Conservation (phyloP, 2,113 vertebrate species). For the Urocolius indicus region DNA sequence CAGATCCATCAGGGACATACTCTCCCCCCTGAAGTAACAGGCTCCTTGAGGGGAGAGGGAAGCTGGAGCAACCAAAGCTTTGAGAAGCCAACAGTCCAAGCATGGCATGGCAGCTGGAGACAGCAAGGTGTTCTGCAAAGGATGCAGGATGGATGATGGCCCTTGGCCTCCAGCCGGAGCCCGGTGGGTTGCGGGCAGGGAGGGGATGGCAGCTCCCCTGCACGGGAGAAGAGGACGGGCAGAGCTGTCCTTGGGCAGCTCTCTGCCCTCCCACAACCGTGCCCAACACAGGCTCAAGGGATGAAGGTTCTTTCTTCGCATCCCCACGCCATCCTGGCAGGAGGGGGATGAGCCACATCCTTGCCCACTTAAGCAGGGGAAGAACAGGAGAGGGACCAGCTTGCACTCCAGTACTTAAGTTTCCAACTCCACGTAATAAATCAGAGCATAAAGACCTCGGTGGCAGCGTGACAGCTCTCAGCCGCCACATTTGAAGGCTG, state of each 20-base stretch:
- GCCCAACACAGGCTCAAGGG: neutral
- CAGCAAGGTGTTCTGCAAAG: neutral
- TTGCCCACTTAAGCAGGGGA: neutral
- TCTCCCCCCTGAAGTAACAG: constrained; percentile 4
- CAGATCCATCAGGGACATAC: constrained; percentile 43
- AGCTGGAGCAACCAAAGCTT: neutral
- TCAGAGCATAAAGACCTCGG: constrained; percentile 64
- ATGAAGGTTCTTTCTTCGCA: neutral
- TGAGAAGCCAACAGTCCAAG: neutral
- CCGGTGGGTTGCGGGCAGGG: fast-evolving
- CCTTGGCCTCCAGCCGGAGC: neutral
- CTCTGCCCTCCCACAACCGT: neutral
- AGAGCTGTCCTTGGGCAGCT: neutral
- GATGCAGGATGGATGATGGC: neutral
- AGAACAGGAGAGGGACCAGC: neutral
- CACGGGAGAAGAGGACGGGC: neutral
- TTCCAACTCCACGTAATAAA: constrained; percentile 53
- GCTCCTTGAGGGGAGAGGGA: neutral
- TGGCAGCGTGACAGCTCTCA: constrained; percentile 65
- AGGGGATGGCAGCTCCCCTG: neutral
- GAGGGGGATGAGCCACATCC: neutral
- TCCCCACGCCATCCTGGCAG: neutral
- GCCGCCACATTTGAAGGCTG: constrained; percentile 56
- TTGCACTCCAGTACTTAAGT: neutral
- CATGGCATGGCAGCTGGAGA: neutral